Base-by-base conservation (phyloP, 2,888 invertebrate genomes). In the Pilophorus perplexus region DNA sequence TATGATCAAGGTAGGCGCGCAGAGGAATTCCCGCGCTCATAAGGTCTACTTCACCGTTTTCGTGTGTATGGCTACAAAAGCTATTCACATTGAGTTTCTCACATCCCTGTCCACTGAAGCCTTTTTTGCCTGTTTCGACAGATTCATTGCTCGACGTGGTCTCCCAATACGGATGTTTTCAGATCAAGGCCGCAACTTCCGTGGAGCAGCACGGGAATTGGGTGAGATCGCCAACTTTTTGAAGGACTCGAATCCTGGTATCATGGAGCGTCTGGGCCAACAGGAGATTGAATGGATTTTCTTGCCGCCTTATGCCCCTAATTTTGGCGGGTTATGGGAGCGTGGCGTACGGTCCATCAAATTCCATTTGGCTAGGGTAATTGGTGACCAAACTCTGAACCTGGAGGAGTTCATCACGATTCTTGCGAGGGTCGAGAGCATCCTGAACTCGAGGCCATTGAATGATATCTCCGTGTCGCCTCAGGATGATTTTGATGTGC, bases 251-350 rank as follows among this genome's bases (percentile, higher is more conserved):
- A n/a, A n/a, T n/a, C n/a, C n/a, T n/a, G n/a, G n/a, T n/a, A n/a
- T 54, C 8, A 10, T 22, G 14, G 64, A 62, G 6, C 28, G 27
- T 28, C 22, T 44, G 8, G 12, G 22, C 10, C 10, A 23, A 5
- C 25, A n/a, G 14, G 60, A 20, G 18, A 42, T 66, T 14, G 16
- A 48, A 14, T 66, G 60, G 28, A n/a, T 42, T 40, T 59, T 57
- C 50, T 54, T 37, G 6, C 0, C 71, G 73, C 0, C 72, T 71
- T 5, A 74, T 73, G 0, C 65, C 73, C 14, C 74, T 73, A 59
- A 68, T 27, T 60, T 59, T 23, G 65, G 44, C 33, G 66, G n/a
- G n/a, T n/a, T n/a, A n/a, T n/a, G n/a, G n/a, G n/a, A n/a, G n/a
- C n/a, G n/a, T n/a, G n/a, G n/a, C 60, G 10, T 28, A 66, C 2